phyloP scores from a whole-genome alignment of 1,140 invertebrate genomes.

The Lucilia cuprina region DNA sequence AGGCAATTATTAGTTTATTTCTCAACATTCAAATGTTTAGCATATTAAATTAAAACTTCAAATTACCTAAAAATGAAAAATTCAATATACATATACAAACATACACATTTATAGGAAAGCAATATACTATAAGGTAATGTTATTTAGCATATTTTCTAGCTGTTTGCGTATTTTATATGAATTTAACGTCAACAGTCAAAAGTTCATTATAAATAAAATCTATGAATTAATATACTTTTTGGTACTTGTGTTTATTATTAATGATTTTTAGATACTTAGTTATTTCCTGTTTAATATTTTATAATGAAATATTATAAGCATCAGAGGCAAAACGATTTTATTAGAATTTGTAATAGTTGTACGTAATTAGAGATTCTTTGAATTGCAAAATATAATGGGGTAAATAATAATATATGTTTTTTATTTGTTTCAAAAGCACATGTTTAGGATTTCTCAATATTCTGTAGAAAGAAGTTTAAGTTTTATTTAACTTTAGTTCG shows the following conservation, averaged over 20 bases:
- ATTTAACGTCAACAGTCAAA: background rate
- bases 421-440: too few species aligned
- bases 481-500: too few species aligned
- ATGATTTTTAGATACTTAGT: background rate
- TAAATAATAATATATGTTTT: background rate
- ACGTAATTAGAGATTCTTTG: background rate
- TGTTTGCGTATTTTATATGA: background rate
- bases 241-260: background rate
- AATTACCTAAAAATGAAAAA: background rate
- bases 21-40: background rate
- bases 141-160: background rate
- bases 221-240: background rate
- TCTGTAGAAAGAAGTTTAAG: too few species aligned
- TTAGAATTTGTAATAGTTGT: background rate
- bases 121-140: background rate
- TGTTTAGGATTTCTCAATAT: too few species aligned
- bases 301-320: background rate
- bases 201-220: background rate
- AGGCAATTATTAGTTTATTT: background rate
- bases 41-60: background rate
- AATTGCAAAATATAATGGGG: background rate
- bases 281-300: background rate
- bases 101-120: background rate
- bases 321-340: background rate
- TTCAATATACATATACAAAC: background rate